A percentile compares a stretch with the other conserved stretches of the same genome.
Conservation (phyloP, 2,113 vertebrate species). For the Psephotus haematonotus region DNA sequence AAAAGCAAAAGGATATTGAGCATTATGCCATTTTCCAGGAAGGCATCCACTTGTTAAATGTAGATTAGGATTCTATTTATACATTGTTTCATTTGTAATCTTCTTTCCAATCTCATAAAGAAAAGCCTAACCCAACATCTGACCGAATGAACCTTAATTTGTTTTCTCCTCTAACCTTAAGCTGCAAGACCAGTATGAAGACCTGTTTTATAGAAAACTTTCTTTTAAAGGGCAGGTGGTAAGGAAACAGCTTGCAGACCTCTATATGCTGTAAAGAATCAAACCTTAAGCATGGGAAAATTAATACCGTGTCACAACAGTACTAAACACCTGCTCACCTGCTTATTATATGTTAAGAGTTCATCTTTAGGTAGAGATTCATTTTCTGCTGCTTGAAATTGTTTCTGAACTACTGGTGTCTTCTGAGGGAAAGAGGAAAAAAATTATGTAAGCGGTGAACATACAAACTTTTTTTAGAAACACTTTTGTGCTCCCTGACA, state of each 20-base stretch:
- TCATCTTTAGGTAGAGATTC: background rate
- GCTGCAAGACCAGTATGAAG: conserved; percentile 62
- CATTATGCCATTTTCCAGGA: conserved; percentile 5
- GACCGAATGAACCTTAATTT: conserved; percentile 64
- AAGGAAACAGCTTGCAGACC: background rate
- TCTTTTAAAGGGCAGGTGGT: conserved; percentile 35
- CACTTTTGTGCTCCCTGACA: background rate
- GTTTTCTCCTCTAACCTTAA: conserved; percentile 50
- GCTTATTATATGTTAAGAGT: background rate
- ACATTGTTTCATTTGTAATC: conserved; percentile 19
- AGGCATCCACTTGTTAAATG: conserved; percentile 22
- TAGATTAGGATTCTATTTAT: conserved; percentile 50
- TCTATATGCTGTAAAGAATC: background rate
- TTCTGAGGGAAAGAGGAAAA: background rate
- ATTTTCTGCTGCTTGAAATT: background rate
- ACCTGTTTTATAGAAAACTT: conserved; percentile 49
- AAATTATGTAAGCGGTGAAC: background rate
- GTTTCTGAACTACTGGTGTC: background rate
- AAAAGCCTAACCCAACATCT: conserved; percentile 58
- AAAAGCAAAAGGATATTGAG: background rate
- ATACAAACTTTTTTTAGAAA: background rate
- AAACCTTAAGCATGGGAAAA: background rate
- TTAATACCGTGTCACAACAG: background rate
- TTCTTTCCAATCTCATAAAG: conserved; percentile 62
- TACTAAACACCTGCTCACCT: background rate